A percentile compares a stretch with the other conserved stretches of the same genome.
phyloP scores from a whole-genome alignment of 2,888 invertebrate species.

The Hypena proboscidalis region DNA sequence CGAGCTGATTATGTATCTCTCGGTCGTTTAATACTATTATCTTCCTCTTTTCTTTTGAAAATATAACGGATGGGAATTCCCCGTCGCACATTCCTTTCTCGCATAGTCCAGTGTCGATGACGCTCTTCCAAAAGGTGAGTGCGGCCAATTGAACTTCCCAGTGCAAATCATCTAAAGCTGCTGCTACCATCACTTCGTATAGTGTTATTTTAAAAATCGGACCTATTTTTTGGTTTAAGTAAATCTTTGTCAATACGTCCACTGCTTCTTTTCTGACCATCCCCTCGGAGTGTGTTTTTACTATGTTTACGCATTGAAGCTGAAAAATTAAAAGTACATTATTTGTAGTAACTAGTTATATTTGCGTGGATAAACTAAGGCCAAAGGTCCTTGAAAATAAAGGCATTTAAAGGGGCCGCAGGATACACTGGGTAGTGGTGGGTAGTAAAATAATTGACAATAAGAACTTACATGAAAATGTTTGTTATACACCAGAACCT shows the following conservation, averaged over 20 bases:
- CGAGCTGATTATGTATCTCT: conserved; percentile 86
- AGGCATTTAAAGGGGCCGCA: too few species aligned
- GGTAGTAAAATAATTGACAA: too few species aligned
- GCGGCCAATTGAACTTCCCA: conserved; percentile 91
- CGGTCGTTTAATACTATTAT: conserved; percentile 87
- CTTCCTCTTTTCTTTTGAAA: conserved; percentile 89
- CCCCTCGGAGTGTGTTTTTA: conserved; percentile 88
- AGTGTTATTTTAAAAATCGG: conserved; percentile 75
- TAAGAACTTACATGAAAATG: conserved; percentile 48
- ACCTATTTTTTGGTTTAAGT: conserved; percentile 84
- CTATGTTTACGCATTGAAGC: too few species aligned
- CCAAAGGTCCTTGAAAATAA: too few species aligned
- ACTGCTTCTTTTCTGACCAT: conserved; percentile 89
- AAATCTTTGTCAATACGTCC: conserved; percentile 84
- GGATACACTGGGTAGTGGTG: too few species aligned
- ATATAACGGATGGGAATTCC: conserved; percentile 89
- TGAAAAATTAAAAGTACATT: too few species aligned
- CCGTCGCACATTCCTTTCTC: conserved; percentile 89
- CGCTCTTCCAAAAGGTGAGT: conserved; percentile 87
- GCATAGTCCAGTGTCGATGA: conserved; percentile 81
- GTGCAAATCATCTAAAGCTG: conserved; percentile 87
- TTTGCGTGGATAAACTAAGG: too few species aligned
- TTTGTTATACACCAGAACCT: conserved; percentile 34
- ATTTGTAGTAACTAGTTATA: too few species aligned
- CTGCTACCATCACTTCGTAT: conserved; percentile 84